Conservation (phyloP, 2,888 invertebrate species). For the Platynereis dumerilii region DNA sequence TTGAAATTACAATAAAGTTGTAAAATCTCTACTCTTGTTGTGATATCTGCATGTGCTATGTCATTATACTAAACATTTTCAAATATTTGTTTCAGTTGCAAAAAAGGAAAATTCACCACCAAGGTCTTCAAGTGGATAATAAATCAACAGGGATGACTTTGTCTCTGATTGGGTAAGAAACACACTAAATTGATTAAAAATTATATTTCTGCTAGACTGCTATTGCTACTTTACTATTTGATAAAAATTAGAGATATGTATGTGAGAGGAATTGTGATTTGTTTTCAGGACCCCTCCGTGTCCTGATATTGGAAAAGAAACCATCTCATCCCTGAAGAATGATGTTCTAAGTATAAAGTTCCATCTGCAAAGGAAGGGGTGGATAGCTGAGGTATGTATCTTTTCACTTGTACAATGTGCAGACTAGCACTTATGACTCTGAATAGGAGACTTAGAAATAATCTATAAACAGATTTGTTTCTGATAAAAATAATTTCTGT, state of each 20-base stretch:
- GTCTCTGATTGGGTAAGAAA: slow-evolving; percentile 58
- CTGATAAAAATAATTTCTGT: no score
- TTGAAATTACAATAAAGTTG: background rate
- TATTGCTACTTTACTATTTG: no score
- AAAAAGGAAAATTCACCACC: slow-evolving; percentile 83
- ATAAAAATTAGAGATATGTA: no score
- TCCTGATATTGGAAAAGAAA: slow-evolving; percentile 17
- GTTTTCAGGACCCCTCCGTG: slow-evolving; percentile 22
- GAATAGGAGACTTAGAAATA: no score
- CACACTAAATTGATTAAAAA: no score
- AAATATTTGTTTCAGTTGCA: slow-evolving; percentile 68
- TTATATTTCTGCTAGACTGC: no score
- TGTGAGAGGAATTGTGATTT: background rate
- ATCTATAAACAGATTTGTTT: no score
- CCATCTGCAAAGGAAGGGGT: slow-evolving; percentile 66
- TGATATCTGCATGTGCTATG: no score
- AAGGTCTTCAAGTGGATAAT: slow-evolving; percentile 90
- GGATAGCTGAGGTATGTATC: slow-evolving; percentile 91
- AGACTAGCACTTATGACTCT: no score
- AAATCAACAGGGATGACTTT: slow-evolving; percentile 70
- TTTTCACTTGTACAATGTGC: slow-evolving; percentile 45
- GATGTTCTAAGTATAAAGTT: slow-evolving; percentile 77
- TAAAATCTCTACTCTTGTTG: no score
- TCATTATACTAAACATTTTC: no score
- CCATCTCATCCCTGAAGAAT: slow-evolving; percentile 11